These are phyloP conservation scores for Agelastica alni DNA, from an alignment of 2,888 invertebrate species.

Conservation along the genomic window DNA sequence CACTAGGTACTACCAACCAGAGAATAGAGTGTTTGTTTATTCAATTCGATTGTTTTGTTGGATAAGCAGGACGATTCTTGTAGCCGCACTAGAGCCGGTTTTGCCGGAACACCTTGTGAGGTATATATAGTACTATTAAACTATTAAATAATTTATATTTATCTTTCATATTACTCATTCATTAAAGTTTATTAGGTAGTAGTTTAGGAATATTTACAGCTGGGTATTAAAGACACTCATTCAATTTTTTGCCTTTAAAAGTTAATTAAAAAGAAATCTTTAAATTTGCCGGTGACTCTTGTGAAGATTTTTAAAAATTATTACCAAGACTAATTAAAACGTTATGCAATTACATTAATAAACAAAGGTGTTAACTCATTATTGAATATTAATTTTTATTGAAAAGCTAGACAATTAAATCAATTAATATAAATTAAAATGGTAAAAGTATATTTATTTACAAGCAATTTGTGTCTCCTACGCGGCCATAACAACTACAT, in stretches of 20 bases:
- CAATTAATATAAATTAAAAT: conserved; percentile 19
- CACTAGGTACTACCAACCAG: conserved; percentile 31
- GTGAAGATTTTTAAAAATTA: too few relatives aligned
- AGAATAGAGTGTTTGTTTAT: conserved; percentile 49
- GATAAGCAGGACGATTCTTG: conserved; percentile 42
- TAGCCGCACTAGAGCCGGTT: conserved; percentile 15
- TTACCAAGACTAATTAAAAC: too few relatives aligned
- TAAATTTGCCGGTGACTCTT: too few relatives aligned
- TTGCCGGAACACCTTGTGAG: conserved; percentile 7
- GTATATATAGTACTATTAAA: conserved; percentile 4
- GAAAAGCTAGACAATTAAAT: conserved; percentile 17
- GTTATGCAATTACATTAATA: too few relatives aligned
- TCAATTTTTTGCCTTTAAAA: too few relatives aligned
- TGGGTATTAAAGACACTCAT: too few relatives aligned
- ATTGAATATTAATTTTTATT: too few relatives aligned
- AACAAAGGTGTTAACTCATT: too few relatives aligned
- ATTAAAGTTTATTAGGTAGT: too few relatives aligned
- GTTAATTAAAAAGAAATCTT: too few relatives aligned
- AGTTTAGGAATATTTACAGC: too few relatives aligned
- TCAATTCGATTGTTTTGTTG: conserved; percentile 44
- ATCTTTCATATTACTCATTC: not conserved
- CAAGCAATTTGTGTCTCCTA: conserved; percentile 34
- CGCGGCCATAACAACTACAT: conserved; percentile 40
- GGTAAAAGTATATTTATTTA: conserved; percentile 9
- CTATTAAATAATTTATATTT: not conserved